Evolutionary conservation across 2,888 invertebrate genomes (phyloP).

Genomic region (Sphaerophoria taeniata): DNA sequence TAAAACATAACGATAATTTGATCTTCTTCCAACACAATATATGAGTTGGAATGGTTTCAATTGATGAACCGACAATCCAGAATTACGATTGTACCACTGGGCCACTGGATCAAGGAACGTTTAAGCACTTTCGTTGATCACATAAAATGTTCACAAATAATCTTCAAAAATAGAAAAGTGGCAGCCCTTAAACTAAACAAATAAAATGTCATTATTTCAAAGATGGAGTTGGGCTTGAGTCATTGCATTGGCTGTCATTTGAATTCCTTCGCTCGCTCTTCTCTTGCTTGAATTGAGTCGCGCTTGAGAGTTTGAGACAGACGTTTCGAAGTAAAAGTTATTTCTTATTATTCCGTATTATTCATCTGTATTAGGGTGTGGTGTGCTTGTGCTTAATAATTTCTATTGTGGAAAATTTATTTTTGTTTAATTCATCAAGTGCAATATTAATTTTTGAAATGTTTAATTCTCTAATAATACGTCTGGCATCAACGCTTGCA

Average conservation of each 20-base stretch:
- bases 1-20: no score
- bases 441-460: constrained; percentile 36
- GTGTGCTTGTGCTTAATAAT: constrained; percentile 34
- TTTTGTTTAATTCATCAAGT: constrained; percentile 39
- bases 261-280: constrained; percentile 48
- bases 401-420: constrained; percentile 31
- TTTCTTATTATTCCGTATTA: constrained; percentile 43
- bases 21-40: no score
- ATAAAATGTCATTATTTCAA: constrained; percentile 13
- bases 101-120: no score
- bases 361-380: constrained; percentile 69
- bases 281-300: constrained; percentile 51
- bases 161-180: constrained; percentile 14
- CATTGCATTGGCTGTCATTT: constrained; percentile 46
- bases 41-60: no score
- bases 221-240: constrained; percentile 44
- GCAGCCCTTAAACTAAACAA: constrained; percentile 28
- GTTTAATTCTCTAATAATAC: constrained; percentile 21
- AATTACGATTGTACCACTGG: no score
- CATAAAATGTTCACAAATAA: no score
- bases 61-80: no score
- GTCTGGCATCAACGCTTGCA: constrained; percentile 27
- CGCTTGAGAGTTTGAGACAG: constrained; percentile 34
- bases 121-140: no score
- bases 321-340: constrained; percentile 34